Evolutionary conservation across 2,113 vertebrate species (phyloP).

Genomic region (Hemibagrus wyckioides): DNA sequence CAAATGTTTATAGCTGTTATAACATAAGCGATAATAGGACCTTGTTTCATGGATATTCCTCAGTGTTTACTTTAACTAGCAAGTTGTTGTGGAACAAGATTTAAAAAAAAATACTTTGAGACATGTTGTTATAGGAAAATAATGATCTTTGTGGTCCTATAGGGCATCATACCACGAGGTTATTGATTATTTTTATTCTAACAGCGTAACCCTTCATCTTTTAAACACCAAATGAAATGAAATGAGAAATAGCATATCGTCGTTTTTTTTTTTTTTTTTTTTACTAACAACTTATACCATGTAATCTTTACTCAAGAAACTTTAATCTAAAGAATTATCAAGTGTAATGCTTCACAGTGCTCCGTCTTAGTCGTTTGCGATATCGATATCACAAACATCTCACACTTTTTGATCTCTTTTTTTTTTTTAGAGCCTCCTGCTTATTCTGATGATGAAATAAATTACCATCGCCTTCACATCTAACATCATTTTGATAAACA

Average conservation of each 20-base stretch:
- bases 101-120: not conserved
- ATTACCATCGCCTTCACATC: too few species aligned
- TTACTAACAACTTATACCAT: not conserved
- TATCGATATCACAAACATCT: not conserved
- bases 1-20: not conserved
- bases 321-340: not conserved
- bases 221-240: not conserved
- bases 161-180: not conserved
- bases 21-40: not conserved
- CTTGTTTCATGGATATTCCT: not conserved
- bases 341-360: not conserved
- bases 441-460: not conserved
- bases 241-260: not conserved
- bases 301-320: not conserved
- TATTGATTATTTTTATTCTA: not conserved
- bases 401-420: not conserved
- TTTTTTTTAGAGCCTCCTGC: not conserved
- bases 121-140: not conserved
- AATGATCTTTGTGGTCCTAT: not conserved
- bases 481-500: not conserved
- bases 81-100: not conserved
- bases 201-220: not conserved
- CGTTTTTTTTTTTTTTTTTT: not conserved
- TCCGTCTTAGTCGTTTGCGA: not conserved
- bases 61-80: not conserved